A percentile compares a stretch with the other conserved stretches of the same genome.
These are phyloP conservation scores for Agrilus biguttatus DNA, from an alignment of 2,888 invertebrate species.

Conservation along the genomic window DNA sequence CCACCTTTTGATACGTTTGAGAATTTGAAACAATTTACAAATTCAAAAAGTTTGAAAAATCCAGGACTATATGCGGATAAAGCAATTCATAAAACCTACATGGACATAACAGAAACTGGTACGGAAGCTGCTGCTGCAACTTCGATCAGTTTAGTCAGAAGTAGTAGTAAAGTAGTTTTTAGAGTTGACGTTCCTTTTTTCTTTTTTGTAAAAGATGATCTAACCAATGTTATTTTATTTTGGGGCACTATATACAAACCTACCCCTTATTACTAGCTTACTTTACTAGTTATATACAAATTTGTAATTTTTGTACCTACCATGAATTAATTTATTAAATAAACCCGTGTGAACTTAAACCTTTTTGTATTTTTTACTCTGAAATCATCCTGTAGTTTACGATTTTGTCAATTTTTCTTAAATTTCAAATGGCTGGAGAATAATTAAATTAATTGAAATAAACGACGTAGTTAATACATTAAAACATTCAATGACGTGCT, in stretches of 20 bases:
- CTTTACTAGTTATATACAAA: too few relatives aligned
- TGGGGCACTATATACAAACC: constrained; percentile 55
- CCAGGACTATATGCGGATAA: constrained; percentile 48
- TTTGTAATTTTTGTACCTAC: too few relatives aligned
- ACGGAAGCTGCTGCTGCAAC: constrained; percentile 60
- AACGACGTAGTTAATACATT: too few relatives aligned
- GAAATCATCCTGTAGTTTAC: too few relatives aligned
- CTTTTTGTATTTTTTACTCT: too few relatives aligned
- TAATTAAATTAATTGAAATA: too few relatives aligned
- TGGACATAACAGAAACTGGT: constrained; percentile 51
- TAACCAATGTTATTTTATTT: constrained; percentile 50
- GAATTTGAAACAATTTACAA: constrained; percentile 17
- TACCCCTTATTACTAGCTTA: constrained; percentile 11
- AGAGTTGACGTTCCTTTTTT: constrained; percentile 57
- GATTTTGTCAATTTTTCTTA: too few relatives aligned
- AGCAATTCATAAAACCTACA: constrained; percentile 50
- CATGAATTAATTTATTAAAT: too few relatives aligned
- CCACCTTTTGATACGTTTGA: constrained; percentile 17
- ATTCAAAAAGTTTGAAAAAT: constrained; percentile 30
- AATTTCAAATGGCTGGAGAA: too few relatives aligned
- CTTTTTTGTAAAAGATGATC: constrained; percentile 57
- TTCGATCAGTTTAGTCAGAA: constrained; percentile 38
- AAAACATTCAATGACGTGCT: too few relatives aligned
- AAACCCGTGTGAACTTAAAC: too few relatives aligned
- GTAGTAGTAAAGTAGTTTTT: constrained; percentile 37